phyloP scores from a whole-genome alignment of 2,888 invertebrate genomes.

The Schrankia costaestrigalis region DNA sequence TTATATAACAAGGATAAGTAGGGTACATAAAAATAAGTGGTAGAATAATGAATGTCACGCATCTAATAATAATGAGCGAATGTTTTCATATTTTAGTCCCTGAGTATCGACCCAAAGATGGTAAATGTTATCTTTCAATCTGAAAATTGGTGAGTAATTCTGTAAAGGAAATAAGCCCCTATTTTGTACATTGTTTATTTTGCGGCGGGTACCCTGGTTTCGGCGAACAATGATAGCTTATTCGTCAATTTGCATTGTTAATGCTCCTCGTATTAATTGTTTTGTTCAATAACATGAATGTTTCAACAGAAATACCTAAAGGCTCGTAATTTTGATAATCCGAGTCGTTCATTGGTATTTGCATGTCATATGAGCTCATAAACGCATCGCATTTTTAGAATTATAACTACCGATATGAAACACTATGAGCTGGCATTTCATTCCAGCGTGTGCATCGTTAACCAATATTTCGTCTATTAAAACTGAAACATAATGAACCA shows the following conservation, averaged over 20 bases:
- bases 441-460: not conserved
- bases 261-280: conserved; percentile 38
- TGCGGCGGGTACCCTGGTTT: conserved; percentile 30
- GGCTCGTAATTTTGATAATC: conserved; percentile 22
- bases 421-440: not conserved
- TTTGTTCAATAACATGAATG: conserved; percentile 37
- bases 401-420: not conserved
- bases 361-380: conserved; percentile 3
- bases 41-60: too few species aligned
- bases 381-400: not conserved
- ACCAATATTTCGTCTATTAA: too few species aligned
- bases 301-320: conserved; percentile 18
- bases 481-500: too few species aligned
- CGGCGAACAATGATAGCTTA: conserved; percentile 46
- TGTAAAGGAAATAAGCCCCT: conserved; percentile 32
- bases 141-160: conserved; percentile 30
- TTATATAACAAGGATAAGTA: too few species aligned
- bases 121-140: conserved; percentile 35
- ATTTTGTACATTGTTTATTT: conserved; percentile 45
- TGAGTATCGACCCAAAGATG: conserved; percentile 6
- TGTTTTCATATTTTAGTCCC: too few species aligned
- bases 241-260: conserved; percentile 54
- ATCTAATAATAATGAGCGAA: too few species aligned
- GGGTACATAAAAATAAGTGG: too few species aligned
- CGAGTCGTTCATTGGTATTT: conserved; percentile 8